Percentiles rank a stretch among this genome's conserved stretches.
These are phyloP conservation scores for Vanacampus margaritifer DNA, from an alignment of 2,113 vertebrate genomes.

Conservation along the genomic window DNA sequence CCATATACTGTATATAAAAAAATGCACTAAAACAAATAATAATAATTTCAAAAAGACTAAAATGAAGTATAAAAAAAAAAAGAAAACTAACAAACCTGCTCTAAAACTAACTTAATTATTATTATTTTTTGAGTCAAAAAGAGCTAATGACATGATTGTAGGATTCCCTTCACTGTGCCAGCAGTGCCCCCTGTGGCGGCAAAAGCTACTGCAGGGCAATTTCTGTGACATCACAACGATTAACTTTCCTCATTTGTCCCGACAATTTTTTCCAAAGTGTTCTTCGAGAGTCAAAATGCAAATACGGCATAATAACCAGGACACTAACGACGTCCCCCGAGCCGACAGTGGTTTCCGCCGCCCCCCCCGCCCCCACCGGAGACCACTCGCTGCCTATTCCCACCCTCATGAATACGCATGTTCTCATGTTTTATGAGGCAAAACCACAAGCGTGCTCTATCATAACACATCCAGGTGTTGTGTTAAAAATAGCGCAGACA, in stretches of 20 bases:
- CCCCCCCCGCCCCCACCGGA: too few relatives aligned
- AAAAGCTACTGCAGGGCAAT: neutral
- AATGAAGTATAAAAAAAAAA: too few relatives aligned
- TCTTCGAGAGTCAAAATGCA: neutral
- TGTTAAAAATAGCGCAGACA: conserved; percentile 25
- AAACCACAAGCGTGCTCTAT: conserved; percentile 1
- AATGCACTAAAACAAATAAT: too few relatives aligned
- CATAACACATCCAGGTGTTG: conserved; percentile 31
- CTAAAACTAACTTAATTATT: too few relatives aligned
- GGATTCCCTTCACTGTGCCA: neutral
- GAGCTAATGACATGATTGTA: too few relatives aligned
- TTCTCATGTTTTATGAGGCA: neutral
- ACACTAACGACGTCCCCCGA: neutral
- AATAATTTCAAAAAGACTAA: too few relatives aligned
- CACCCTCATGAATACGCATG: neutral
- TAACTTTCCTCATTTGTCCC: neutral
- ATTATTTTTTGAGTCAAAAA: too few relatives aligned
- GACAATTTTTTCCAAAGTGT: neutral
- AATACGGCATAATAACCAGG: neutral
- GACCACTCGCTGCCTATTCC: neutral
- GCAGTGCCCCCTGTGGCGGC: neutral
- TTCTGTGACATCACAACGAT: neutral
- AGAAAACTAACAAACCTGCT: too few relatives aligned
- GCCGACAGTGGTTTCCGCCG: neutral
- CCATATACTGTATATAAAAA: too few relatives aligned